Conservation (phyloP, 2,113 vertebrate genomes). For the Zapornia atra region DNA sequence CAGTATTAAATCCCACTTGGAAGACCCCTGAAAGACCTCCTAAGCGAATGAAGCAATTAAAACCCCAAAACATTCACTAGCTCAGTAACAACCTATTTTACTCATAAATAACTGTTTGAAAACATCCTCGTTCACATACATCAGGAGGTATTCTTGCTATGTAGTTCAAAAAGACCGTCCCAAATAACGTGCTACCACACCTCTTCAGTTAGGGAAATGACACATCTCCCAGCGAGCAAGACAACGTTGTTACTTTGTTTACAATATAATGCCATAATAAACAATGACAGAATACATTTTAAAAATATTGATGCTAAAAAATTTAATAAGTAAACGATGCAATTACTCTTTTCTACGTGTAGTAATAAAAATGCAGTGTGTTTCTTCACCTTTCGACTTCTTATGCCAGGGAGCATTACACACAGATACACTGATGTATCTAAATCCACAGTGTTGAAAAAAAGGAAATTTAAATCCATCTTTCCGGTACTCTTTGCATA, state of each 20-base stretch:
- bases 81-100: not conserved
- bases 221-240: not conserved
- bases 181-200: fast-evolving
- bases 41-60: not conserved
- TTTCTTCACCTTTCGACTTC: not conserved
- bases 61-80: not conserved
- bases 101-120: not conserved
- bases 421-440: not conserved
- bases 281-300: not conserved
- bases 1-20: not conserved
- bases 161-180: not conserved
- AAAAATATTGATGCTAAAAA: not conserved
- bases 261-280: not conserved
- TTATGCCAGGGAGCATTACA: not conserved
- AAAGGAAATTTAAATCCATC: not conserved
- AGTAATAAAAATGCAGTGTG: not conserved
- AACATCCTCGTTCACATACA: not conserved
- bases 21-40: not conserved
- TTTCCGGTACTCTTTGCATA: not conserved
- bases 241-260: not conserved
- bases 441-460: not conserved
- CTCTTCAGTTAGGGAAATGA: not conserved
- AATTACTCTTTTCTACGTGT: not conserved
- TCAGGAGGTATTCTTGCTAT: not conserved
- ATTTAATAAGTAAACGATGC: not conserved